Evolutionary conservation across 2,888 invertebrate species (phyloP).

Genomic region (Xylota sylvarum): DNA sequence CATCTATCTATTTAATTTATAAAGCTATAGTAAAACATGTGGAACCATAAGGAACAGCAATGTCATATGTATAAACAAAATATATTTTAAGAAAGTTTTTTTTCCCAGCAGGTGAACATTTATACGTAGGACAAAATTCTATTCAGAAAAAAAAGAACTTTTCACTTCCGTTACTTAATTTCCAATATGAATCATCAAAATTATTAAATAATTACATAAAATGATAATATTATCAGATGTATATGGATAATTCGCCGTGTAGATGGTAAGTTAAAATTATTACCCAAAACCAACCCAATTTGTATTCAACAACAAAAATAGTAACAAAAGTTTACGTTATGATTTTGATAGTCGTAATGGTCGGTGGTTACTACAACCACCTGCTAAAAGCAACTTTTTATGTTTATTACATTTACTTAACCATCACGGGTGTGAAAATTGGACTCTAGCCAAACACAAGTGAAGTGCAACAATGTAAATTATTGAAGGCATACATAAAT

Average conservation of each 20-base stretch:
- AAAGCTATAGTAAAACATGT: slow-evolving; percentile 3
- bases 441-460: slow-evolving; percentile 33
- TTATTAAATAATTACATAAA: slow-evolving; percentile 48
- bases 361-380: not conserved
- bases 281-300: not conserved
- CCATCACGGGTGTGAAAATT: slow-evolving; percentile 37
- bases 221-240: slow-evolving; percentile 45
- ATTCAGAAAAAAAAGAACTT: slow-evolving; percentile 20
- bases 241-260: slow-evolving; percentile 49
- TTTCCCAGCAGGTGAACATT: slow-evolving; percentile 49
- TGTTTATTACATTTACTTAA: not conserved
- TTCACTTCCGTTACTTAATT: slow-evolving; percentile 56
- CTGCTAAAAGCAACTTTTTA: not conserved
- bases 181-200: slow-evolving; percentile 50
- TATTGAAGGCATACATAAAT: not conserved
- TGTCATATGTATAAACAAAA: not conserved
- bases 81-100: slow-evolving; percentile 1
- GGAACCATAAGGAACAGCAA: slow-evolving; percentile 31
- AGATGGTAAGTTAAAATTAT: slow-evolving; percentile 65
- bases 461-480: slow-evolving; percentile 32
- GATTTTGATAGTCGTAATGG: slow-evolving; percentile 57
- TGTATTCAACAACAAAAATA: not conserved
- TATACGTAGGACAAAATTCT: slow-evolving; percentile 19
- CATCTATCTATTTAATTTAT: no score
- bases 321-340: slow-evolving; percentile 43